Base-by-base conservation (phyloP, 1,140 invertebrate species). In the honey bee (Apis mellifera) region DNA sequence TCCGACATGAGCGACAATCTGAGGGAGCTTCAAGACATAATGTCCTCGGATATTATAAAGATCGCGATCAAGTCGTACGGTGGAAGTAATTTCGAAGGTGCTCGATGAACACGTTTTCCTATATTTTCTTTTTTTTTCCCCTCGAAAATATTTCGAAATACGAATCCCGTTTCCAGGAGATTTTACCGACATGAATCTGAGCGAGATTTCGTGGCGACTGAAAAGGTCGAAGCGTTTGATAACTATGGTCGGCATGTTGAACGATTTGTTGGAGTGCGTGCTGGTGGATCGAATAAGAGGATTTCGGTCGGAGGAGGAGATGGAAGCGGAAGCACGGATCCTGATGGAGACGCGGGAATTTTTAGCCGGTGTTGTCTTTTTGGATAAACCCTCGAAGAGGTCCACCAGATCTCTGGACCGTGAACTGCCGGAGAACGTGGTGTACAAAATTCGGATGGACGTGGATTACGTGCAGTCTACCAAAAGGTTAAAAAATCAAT, bases 401-500 rank as follows among this genome's bases (percentile, higher is more conserved):
- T 75, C 72, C 0, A 87, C 78, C 48, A 85, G 89, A 73, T 90
- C 90, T 1, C 81, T 83, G 13, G 86, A 86, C 11, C 26, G 87
- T 23, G 86, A 91, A 7, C 78, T 94, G 1, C 90, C 93, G 0
- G 76, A 92, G 9, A 92, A 95, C 80, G 89, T 95, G 0, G 90
- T 93, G 32, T 96, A 96, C 84, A 96, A 95, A 88, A 95, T 96
- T 60, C 94, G 96, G 74, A 96, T 96, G 95, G 96, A 96, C 86
- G 95, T 96, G 19, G 96, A 96, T 76, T 96, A 95, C 83, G 95
- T 95, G 5, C 96, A 96, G 17, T 95, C 96, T 0, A 96, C 96
- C 0, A 94, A 92, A 21, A 94, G 94, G 92, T 89, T 95, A 59
- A 95, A 93, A 91, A 96, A 94, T 84, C 95, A 94, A 74, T 95